phyloP scores from a whole-genome alignment of 2,888 invertebrate species.

The Spilarctia lutea region DNA sequence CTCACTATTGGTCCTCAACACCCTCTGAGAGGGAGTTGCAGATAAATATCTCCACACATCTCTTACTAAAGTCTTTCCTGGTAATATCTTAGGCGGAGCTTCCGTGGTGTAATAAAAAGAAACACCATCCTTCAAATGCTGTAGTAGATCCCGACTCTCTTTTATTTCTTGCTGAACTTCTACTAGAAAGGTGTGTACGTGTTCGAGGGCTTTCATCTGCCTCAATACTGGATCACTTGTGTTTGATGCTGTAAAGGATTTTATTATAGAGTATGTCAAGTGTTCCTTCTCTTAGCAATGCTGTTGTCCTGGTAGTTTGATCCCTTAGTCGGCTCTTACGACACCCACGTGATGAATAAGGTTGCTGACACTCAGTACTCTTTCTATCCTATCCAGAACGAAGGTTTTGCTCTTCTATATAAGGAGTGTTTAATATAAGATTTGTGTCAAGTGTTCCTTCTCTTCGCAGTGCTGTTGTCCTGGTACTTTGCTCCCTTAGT shows the following conservation, averaged over 20 bases:
- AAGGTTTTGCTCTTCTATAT: too few species aligned
- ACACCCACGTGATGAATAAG: too few species aligned
- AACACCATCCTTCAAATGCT: background rate
- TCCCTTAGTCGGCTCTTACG: too few species aligned
- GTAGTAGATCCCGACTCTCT: conserved; percentile 1
- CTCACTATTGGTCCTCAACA: background rate
- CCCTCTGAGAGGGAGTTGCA: background rate
- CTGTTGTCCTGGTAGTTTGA: too few species aligned
- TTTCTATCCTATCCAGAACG: too few species aligned
- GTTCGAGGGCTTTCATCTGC: background rate
- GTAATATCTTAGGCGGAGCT: background rate
- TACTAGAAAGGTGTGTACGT: background rate
- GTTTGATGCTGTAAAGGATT: background rate
- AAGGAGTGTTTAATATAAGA: too few species aligned
- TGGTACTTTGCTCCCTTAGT: too few species aligned
- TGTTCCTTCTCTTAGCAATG: too few species aligned
- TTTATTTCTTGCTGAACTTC: background rate
- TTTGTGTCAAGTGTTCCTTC: too few species aligned
- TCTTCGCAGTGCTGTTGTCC: too few species aligned
- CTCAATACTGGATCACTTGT: background rate
- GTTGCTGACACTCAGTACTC: too few species aligned
- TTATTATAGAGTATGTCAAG: too few species aligned
- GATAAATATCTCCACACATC: background rate
- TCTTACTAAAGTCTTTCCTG: background rate
- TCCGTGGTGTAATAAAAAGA: background rate